Evolutionary conservation across 1,140 invertebrate species (phyloP).

Genomic region (Bombus confusus): DNA sequence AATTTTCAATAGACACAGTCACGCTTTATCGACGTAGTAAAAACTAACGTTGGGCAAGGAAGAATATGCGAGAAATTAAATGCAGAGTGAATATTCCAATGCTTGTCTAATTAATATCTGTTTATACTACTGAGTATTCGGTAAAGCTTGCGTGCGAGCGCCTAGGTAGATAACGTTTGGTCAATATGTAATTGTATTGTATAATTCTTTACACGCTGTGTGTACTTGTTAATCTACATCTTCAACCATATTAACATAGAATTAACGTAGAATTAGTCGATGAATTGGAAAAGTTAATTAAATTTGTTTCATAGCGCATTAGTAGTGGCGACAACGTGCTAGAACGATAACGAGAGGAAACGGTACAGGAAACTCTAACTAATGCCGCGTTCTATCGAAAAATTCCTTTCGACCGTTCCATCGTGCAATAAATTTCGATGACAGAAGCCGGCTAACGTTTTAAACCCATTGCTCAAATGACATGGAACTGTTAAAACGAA

Average conservation of each 20-base stretch:
- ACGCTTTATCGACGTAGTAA: background rate
- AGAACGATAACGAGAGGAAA: background rate
- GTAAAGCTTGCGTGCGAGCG: background rate
- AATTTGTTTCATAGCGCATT: background rate
- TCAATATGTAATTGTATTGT: background rate
- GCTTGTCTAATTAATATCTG: background rate
- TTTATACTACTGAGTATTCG: background rate
- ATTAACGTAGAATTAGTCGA: background rate
- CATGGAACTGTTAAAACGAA: conserved; percentile 18
- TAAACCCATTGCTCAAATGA: too few relatives aligned
- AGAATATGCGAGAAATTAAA: background rate
- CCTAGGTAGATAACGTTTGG: background rate
- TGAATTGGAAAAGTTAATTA: too few relatives aligned
- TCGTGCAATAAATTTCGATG: conserved; percentile 40
- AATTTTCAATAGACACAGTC: background rate
- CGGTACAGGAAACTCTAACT: background rate
- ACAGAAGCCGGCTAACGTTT: background rate
- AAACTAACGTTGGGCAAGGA: too few relatives aligned
- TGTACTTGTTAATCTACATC: background rate
- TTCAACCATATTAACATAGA: background rate
- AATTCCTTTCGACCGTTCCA: background rate
- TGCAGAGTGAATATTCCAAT: background rate
- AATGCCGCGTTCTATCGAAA: background rate
- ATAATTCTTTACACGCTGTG: background rate
- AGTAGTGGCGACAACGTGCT: background rate